Conservation (phyloP, 1,140 invertebrate genomes). For the Microplitis demolitor region DNA sequence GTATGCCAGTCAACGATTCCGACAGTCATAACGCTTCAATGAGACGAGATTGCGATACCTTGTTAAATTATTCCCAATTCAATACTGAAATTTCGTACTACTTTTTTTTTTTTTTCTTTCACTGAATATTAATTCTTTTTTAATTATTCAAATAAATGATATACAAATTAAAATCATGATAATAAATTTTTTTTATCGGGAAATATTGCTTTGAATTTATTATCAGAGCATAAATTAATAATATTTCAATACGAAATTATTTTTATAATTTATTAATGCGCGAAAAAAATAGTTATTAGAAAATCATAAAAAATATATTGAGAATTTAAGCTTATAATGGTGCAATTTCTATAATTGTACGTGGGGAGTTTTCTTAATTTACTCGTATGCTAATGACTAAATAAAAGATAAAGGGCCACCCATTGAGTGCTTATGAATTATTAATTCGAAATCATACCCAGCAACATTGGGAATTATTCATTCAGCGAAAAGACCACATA, state of each 20-base stretch:
- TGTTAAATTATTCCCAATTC: slow-evolving; percentile 17
- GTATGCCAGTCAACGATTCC: slow-evolving; percentile 17
- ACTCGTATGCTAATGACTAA: slow-evolving; percentile 34
- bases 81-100: not conserved
- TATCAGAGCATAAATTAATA: no score
- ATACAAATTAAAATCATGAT: not conserved
- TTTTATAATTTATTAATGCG: no score
- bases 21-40: slow-evolving; percentile 20
- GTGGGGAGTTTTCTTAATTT: slow-evolving; percentile 28
- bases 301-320: no score
- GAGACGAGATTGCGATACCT: slow-evolving; percentile 15
- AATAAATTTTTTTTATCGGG: not conserved
- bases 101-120: not conserved
- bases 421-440: slow-evolving; percentile 40
- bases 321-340: not conserved
- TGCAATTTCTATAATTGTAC: slow-evolving; percentile 40
- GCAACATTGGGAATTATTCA: not conserved
- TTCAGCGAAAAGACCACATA: not conserved
- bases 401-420: slow-evolving; percentile 20
- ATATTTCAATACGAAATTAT: no score
- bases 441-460: slow-evolving; percentile 36
- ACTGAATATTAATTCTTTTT: not conserved
- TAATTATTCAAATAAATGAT: not conserved
- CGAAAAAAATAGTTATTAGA: no score
- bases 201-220: no score